phyloP scores from a whole-genome alignment of 2,113 vertebrate species.

The Leucopsar rothschildi region DNA sequence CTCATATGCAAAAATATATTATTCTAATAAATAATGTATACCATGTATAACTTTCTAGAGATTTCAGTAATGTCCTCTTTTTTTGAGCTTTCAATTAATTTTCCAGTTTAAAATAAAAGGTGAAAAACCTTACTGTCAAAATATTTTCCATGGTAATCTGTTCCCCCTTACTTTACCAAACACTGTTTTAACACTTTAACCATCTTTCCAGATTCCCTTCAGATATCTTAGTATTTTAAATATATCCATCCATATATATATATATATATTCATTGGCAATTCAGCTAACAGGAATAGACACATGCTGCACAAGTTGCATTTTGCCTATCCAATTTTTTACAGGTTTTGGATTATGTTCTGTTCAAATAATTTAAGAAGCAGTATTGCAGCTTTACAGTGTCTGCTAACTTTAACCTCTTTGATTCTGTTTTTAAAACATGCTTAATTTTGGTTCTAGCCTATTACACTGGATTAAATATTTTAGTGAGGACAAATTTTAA shows the following conservation, averaged over 20 bases:
- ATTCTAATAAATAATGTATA: neutral
- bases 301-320: neutral
- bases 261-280: neutral
- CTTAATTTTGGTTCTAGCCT: neutral
- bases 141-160: constrained; percentile 2
- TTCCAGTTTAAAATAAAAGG: constrained; percentile 12
- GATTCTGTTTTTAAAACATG: neutral
- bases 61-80: neutral
- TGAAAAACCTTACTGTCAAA: constrained; percentile 9
- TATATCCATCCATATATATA: neutral
- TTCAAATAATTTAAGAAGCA: neutral
- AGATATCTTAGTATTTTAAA: neutral
- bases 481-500: neutral
- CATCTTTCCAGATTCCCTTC: neutral
- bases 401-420: neutral
- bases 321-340: neutral
- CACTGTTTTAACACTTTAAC: neutral
- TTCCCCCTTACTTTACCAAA: neutral
- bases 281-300: neutral
- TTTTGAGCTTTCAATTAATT: neutral
- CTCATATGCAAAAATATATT: neutral
- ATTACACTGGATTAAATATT: neutral
- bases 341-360: neutral
- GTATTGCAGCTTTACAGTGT: neutral
- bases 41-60: neutral